Base-by-base conservation (phyloP, 2,888 invertebrate species). In the Dynastes grantii region DNA sequence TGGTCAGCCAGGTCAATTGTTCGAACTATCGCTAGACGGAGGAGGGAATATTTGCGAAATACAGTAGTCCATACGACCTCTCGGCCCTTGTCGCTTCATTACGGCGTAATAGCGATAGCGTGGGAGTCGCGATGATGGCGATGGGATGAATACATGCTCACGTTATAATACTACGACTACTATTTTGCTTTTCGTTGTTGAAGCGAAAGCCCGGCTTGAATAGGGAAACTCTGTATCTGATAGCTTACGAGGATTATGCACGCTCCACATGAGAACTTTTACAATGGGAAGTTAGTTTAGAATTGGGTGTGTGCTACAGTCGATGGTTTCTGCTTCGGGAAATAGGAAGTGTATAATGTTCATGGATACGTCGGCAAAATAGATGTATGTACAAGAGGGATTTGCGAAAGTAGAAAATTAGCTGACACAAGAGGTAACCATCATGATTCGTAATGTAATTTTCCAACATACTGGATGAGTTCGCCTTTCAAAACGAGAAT, bases 1-100 rank as follows among this genome's bases (percentile, higher is more conserved):
- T 77, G 77, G 65, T 76, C 64, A 76, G 78, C 65, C 67, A 58
- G 78, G 76, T 76, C 78, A 80, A 77, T 77, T 76, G 77, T 79
- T 80, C 78, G 78, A 78, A 80, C 78, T 51, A 67, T 71, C 65
- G 78, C 63, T 40, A 27, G n/a, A 55, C n/a, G 75, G 70, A 75
- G 29, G 73, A 58, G 22, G 22, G 73, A 45, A 75, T 75, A 61
- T 75, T 61, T 63, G 61, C 45, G 73, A 45, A 71, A 61, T 61
- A 75, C 73, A 40, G 27, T 45, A 61, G 45, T 51, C 51, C 29
- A 13, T 9, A 51, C 2, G n/a, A 45, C 45, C 45, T 45, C 11
- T 8, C 27, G 63, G 32, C 29, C 51, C 27, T 61, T 29, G 71
- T 49, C 29, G 73, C 61, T 75, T 45, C 73, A 61, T 75, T 75